phyloP scores from a whole-genome alignment of 2,888 invertebrate species.

The Drosophila buzzatii region DNA sequence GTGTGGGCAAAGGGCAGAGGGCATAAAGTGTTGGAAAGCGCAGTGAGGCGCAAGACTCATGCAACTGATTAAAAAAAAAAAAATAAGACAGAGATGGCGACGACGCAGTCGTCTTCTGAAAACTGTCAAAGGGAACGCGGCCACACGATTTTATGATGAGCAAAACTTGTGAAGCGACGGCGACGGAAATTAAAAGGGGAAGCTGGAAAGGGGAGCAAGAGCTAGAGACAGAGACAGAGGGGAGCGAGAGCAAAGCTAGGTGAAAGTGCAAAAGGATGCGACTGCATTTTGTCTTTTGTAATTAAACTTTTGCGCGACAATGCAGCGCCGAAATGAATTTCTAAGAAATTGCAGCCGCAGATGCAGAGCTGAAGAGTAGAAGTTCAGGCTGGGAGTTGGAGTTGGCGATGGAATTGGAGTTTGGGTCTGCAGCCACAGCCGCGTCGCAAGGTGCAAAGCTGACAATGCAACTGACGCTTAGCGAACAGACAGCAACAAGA shows the following conservation, averaged over 20 bases:
- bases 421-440: neutral
- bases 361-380: too few species aligned
- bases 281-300: conserved; percentile 68
- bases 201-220: neutral
- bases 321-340: conserved; percentile 58
- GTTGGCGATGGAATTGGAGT: neutral
- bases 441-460: conserved; percentile 55
- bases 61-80: conserved; percentile 72
- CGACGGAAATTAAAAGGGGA: conserved; percentile 57
- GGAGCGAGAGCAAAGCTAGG: conserved; percentile 32
- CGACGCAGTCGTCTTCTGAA: conserved; percentile 53
- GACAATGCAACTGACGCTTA: conserved; percentile 54
- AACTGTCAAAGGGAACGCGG: conserved; percentile 66
- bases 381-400: too few species aligned
- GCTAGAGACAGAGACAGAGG: neutral
- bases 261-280: conserved; percentile 52
- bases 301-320: conserved; percentile 75
- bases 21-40: conserved; percentile 61
- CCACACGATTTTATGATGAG: conserved; percentile 71
- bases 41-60: conserved; percentile 63
- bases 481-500: conserved; percentile 31
- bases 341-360: conserved; percentile 37
- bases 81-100: neutral
- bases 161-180: conserved; percentile 67
- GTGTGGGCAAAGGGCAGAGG: conserved; percentile 41